Evolutionary conservation across 2,888 invertebrate species (phyloP), one percentile per base, ranked within the genome.

Genomic region (Lamellibrachia satsuma): DNA sequence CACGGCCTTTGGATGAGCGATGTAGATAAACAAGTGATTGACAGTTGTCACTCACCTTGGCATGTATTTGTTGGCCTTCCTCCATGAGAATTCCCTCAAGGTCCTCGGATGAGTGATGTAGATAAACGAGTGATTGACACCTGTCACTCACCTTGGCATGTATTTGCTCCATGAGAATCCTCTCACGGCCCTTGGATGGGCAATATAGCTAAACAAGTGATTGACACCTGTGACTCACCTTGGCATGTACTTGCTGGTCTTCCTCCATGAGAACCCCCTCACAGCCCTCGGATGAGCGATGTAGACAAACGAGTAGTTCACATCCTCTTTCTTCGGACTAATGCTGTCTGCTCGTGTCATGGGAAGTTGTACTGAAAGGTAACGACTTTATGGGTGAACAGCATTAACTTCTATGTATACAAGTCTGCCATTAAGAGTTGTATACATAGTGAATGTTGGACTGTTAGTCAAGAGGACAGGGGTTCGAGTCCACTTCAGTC

Each of bases 241-340:
- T 92, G 99, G 99, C 99, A 99, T 99, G 96, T 99, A 99, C 97
- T 99, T 99, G 97, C 99, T 99, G 92, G 99, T 99, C 96, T 99
- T 99, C 94, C 99, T 97, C 99, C 99, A 99, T 92, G 99, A 99
- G 94, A 99, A 97, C 52, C 94, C 94, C 22, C 99, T 99, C 92
- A 99, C 98, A 91, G 99, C 98, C 92, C 99, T 97, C 1, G 99
- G 99, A 97, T 99, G 99, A 52, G 99, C 95, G 91, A 96, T 95
- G 94, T 96, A 96, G 52, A 96, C 95, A 94, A 96, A 99, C 92
- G 98, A 98, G 97, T 98, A 99, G 96, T 98, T 98, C 90, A 98
- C 96, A 95, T 98, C 98, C 60, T 97, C 97, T 92, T 95, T 95
- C 94, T 95, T 95, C 3, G 96, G 96, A 93, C 96, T 96, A 7